Base-by-base conservation (phyloP, 2,113 vertebrate species). In the Poicephalus gulielmi region DNA sequence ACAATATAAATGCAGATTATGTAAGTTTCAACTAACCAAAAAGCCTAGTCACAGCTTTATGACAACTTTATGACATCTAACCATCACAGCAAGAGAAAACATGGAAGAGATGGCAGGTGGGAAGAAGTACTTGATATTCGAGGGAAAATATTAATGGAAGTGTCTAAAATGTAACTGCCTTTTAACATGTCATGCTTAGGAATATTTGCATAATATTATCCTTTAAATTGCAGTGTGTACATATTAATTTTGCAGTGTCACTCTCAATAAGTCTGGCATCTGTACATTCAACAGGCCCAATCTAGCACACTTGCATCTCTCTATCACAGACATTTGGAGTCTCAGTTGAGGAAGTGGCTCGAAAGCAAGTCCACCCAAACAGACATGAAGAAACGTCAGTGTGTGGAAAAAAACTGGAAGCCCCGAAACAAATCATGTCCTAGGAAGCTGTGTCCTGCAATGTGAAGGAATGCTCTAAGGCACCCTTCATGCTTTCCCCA, bases 201-300 rank as follows among this genome's bases (percentile, higher is more conserved):
- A 95, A 95, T 94, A 96, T 93, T 96, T 94, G 90, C 92, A 94
- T 94, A 91, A 92, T 82, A 75, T 93, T 92, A 88, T 84, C 62
- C 69, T 92, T 95, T 87, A 92, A 84, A 93, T 67, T 89, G 74
- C 74, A 82, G 52, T 63, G 77, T 82, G 80, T 93, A 93, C 66
- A 59, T 62, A 86, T 75, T 90, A 81, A 86, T 94, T 88, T 92
- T 78, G 78, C 66, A 83, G 37, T 88, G 67, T 94, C 84, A 80
- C 64, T 88, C 35, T 46, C 63, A 83, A 1, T 69, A 73, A 89
- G 41, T 76, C 84, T 96, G 74, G 62, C 57, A 92, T 82, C 69
- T 81, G 64, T 84, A 95, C 64, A 68, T 77, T 83, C 50, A 80
- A 7, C 2, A 7, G 88, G 60, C 49, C 47, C 24, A 55, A 12